phyloP scores from a whole-genome alignment of 2,113 vertebrate species.

The Fulmarus glacialis region DNA sequence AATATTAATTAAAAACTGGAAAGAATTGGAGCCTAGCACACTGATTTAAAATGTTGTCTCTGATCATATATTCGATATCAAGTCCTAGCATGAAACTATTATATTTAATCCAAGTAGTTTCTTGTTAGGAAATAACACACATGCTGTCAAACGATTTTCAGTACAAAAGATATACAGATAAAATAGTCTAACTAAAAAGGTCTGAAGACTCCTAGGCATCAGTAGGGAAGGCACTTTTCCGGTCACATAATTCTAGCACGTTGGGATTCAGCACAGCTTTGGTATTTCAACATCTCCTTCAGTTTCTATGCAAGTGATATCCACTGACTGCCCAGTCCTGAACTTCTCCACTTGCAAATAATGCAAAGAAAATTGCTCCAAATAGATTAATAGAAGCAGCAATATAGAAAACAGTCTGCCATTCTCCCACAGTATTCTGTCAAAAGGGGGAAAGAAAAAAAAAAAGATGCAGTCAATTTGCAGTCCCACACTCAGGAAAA shows the following conservation, averaged over 20 bases:
- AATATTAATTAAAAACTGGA: slow-evolving; percentile 20
- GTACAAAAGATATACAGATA: slow-evolving; percentile 40
- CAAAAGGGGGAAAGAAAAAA: background rate
- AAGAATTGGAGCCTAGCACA: background rate
- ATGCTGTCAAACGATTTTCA: slow-evolving; percentile 8
- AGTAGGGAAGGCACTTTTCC: slow-evolving; percentile 72
- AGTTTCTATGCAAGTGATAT: slow-evolving; percentile 70
- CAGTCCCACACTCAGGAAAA: background rate
- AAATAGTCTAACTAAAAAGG: slow-evolving; percentile 3
- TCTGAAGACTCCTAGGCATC: slow-evolving; percentile 41
- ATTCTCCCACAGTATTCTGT: slow-evolving; percentile 91
- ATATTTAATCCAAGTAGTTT: slow-evolving; percentile 6
- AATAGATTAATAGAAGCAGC: slow-evolving; percentile 90
- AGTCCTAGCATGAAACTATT: slow-evolving; percentile 1
- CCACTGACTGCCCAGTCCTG: slow-evolving; percentile 89
- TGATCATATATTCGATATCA: slow-evolving; percentile 29
- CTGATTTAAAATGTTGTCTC: background rate
- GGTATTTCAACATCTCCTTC: slow-evolving; percentile 41
- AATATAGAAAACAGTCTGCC: slow-evolving; percentile 94
- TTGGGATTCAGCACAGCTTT: slow-evolving; percentile 9
- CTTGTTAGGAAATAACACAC: slow-evolving; percentile 26
- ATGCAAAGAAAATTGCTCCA: slow-evolving; percentile 86
- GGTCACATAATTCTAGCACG: slow-evolving; percentile 53
- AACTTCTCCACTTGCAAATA: slow-evolving; percentile 87
- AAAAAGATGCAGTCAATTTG: background rate